These are phyloP conservation scores for Periparus ater DNA, from an alignment of 2,797 vertebrate species.

Conservation along the genomic window DNA sequence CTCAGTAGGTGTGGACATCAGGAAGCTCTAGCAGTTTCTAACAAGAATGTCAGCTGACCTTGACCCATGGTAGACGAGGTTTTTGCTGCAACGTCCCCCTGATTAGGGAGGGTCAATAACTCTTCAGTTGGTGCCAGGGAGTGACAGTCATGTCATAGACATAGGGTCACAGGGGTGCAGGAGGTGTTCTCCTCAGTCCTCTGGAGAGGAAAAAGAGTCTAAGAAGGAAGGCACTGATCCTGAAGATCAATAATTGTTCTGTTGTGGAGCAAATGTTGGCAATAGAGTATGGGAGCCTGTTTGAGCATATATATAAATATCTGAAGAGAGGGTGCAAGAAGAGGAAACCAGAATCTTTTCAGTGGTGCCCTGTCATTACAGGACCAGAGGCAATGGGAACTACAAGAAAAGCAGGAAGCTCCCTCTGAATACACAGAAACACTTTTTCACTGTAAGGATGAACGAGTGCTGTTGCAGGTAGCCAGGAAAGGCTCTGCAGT, in stretches of 20 bases:
- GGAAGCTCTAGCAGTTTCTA: not conserved
- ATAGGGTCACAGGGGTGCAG: too few relatives aligned
- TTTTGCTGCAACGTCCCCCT: not conserved
- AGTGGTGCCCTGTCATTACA: too few relatives aligned
- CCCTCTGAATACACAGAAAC: not conserved
- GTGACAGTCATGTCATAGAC: not conserved
- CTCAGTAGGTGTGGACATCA: not conserved
- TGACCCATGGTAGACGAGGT: not conserved
- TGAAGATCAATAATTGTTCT: not conserved
- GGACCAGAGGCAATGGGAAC: not conserved
- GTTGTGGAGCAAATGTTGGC: not conserved
- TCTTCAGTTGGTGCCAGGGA: not conserved
- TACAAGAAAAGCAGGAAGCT: not conserved
- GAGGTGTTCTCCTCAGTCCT: not conserved
- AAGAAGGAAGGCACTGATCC: too few relatives aligned
- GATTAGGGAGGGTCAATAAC: not conserved
- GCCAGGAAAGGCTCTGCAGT: not conserved
- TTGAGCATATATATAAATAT: not conserved
- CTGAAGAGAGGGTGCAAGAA: not conserved
- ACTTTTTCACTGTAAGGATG: not conserved
- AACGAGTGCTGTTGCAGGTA: fast-evolving
- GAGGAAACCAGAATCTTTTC: not conserved
- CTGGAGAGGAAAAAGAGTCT: not conserved
- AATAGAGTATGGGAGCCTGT: not conserved
- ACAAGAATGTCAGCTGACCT: not conserved